Evolutionary conservation across 2,888 invertebrate genomes (phyloP).

Genomic region (Dasysyrphus tricinctus): DNA sequence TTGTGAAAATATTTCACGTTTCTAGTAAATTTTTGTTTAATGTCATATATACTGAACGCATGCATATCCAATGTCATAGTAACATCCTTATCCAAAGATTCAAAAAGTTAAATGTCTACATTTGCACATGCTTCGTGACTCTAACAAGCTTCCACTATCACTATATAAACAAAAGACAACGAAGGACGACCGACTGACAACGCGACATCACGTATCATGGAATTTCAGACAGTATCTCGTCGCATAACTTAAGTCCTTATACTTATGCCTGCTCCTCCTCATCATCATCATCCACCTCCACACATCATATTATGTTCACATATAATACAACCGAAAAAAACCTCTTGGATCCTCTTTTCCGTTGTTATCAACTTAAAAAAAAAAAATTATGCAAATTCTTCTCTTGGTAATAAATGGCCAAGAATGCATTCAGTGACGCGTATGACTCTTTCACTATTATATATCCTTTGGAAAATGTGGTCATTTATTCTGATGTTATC

Average conservation of each 20-base stretch:
- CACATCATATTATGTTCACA: slow-evolving; percentile 12
- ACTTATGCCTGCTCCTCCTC: background rate
- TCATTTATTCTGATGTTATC: slow-evolving; percentile 71
- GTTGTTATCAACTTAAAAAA: slow-evolving; percentile 25
- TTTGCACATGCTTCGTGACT: slow-evolving; percentile 28
- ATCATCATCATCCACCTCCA: background rate
- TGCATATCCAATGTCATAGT: slow-evolving; percentile 13
- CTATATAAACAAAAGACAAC: background rate
- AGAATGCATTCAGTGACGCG: slow-evolving; percentile 67
- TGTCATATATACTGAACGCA: background rate
- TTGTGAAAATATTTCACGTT: background rate
- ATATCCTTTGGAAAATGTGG: slow-evolving; percentile 54
- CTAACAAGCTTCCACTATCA: slow-evolving; percentile 3
- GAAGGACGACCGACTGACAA: background rate
- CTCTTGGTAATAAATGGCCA: slow-evolving; percentile 62
- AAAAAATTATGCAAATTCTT: slow-evolving; percentile 62
- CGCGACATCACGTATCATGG: slow-evolving; percentile 19
- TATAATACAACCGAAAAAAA: background rate
- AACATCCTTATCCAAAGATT: slow-evolving; percentile 20
- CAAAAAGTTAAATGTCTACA: slow-evolving; percentile 29
- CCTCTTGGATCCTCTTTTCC: slow-evolving; percentile 7
- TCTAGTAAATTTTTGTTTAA: background rate
- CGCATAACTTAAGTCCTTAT: slow-evolving; percentile 17
- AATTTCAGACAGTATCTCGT: slow-evolving; percentile 32
- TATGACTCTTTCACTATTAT: slow-evolving; percentile 21